Percentiles rank a stretch among this genome's conserved stretches.
Evolutionary conservation across 2,888 invertebrate genomes (phyloP).

Genomic region (Lissocephala sabroskyi): DNA sequence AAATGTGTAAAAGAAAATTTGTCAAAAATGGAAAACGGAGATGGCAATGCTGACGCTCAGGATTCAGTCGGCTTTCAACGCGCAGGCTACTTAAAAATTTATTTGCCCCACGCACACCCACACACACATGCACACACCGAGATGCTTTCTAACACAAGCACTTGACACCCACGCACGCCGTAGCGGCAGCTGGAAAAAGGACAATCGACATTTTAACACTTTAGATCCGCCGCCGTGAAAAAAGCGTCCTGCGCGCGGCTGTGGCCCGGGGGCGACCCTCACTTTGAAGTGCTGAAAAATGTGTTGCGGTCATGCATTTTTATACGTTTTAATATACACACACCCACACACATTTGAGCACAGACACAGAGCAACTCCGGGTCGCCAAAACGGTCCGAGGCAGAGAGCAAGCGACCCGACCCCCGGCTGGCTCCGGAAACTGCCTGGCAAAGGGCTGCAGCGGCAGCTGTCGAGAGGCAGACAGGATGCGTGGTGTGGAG

Average conservation of each 20-base stretch:
- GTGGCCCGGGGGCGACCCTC: not conserved
- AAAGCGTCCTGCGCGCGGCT: conserved; percentile 14
- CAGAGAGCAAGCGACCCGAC: conserved; percentile 5
- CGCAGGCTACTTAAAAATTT: conserved; percentile 67
- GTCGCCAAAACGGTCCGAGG: not conserved
- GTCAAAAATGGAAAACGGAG: conserved; percentile 2
- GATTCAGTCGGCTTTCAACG: conserved; percentile 63
- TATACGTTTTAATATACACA: conserved; percentile 28
- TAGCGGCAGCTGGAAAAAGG: conserved; percentile 53
- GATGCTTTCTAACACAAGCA: conserved; percentile 41
- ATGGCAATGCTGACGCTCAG: conserved; percentile 8
- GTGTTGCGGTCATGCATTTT: conserved; percentile 64
- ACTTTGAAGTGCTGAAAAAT: conserved; percentile 39
- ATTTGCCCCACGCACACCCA: conserved; percentile 56
- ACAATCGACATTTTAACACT: conserved; percentile 66
- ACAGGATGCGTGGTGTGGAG: not conserved
- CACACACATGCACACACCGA: not conserved
- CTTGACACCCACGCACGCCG: conserved; percentile 24
- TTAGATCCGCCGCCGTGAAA: conserved; percentile 41
- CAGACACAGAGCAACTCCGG: not conserved
- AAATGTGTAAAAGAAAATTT: conserved; percentile 11
- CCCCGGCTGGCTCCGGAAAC: conserved; percentile 17
- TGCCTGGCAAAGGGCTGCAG: conserved; percentile 24
- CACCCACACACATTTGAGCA: not conserved
- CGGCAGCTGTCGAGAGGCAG: too few relatives aligned